Conservation (phyloP, 1,140 invertebrate species). For the Leguminivora glycinivorella region DNA sequence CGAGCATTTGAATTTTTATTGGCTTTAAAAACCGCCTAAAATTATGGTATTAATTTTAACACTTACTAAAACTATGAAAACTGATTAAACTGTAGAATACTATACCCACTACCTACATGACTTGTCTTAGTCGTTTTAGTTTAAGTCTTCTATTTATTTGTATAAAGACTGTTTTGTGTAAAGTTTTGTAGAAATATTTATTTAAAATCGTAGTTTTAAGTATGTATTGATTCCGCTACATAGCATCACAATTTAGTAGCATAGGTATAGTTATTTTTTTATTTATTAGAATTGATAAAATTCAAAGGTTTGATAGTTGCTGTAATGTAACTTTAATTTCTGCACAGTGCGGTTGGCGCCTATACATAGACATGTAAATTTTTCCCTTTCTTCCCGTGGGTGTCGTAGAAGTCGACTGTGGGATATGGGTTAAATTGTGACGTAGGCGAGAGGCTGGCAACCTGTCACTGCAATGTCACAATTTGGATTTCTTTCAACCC, state of each 20-base stretch:
- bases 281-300: too few species aligned
- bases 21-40: not conserved
- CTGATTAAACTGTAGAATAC: not conserved
- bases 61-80: not conserved
- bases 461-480: too few species aligned
- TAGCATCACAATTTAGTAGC: constrained; percentile 14
- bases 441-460: too few species aligned
- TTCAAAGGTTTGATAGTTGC: not conserved
- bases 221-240: constrained; percentile 4
- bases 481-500: too few species aligned
- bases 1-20: not conserved
- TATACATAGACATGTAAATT: too few species aligned
- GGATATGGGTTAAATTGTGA: too few species aligned
- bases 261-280: not conserved
- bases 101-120: not conserved
- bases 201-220: not conserved
- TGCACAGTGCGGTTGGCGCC: too few species aligned
- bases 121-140: not conserved
- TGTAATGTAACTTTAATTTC: too few species aligned
- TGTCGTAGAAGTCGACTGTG: too few species aligned
- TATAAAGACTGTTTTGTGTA: constrained; percentile 22
- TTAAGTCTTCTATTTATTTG: not conserved
- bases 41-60: not conserved
- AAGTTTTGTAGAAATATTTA: constrained; percentile 11
- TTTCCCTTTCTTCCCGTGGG: too few species aligned